These are phyloP conservation scores for Platycnemis pennipes DNA, from an alignment of 2,888 invertebrate genomes.

Conservation along the genomic window DNA sequence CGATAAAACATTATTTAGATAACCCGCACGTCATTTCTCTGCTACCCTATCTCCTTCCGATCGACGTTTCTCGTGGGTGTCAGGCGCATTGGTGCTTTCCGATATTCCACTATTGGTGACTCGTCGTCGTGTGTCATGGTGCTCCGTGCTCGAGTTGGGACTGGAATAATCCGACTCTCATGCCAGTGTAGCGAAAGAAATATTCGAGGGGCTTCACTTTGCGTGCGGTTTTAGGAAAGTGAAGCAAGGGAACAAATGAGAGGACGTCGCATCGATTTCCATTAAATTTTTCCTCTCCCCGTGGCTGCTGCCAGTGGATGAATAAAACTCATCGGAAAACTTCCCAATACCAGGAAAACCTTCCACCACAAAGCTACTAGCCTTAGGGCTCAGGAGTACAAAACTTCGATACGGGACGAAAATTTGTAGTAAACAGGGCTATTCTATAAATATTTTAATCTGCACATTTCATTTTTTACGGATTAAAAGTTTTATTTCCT, in stretches of 20 bases:
- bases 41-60: background rate
- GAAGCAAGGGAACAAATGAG: background rate
- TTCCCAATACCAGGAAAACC: background rate
- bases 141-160: background rate
- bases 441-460: background rate
- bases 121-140: background rate
- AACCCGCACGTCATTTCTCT: background rate
- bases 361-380: background rate
- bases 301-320: background rate
- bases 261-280: background rate
- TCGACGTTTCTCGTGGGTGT: background rate
- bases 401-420: background rate
- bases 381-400: background rate
- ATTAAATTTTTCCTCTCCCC: background rate
- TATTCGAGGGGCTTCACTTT: background rate
- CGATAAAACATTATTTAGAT: too few species aligned
- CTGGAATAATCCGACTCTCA: background rate
- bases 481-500: too few species aligned
- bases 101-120: background rate
- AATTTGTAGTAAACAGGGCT: background rate
- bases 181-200: background rate
- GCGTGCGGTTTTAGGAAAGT: constrained; percentile 19
- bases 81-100: background rate
- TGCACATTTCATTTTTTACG: background rate
- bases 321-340: background rate